Evolutionary conservation across 2,888 invertebrate genomes (phyloP), one percentile per base, ranked within the genome.

Genomic region (Heliconius sara): DNA sequence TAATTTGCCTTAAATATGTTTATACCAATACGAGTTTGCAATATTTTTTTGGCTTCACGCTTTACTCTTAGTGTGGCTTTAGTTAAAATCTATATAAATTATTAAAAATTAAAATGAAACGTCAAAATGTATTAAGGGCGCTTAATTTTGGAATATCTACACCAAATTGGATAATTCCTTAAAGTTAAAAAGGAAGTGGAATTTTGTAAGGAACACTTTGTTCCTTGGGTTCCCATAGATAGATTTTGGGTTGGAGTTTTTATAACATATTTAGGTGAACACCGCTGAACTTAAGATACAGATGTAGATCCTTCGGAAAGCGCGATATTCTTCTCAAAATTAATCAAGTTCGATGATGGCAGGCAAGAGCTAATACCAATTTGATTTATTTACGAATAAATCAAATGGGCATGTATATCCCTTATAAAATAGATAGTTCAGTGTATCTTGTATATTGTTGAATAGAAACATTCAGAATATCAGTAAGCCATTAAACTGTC

Each of bases 381-480:
- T 47, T 47, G 16, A 16, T 47, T 47, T 47, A 47, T 47, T 16
- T 19, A 52, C 16, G 19, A 19, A 52, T 52, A 6, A 68, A n/a
- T 22, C 1, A 34, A 34, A 34, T 12, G n/a, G 22, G 12, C 13
- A 12, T n/a, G 6, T 43, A 70, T 43, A 25, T n/a, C 7, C 13
- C 34, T 34, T 13, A 43, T 43, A 25, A 68, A 70, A 70, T 25
- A 70, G 12, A 78, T 67, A 65, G 27, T 74, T 19, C 63, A 79
- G 67, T 77, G n/a, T 63, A 77, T 73, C 57, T 43, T 30, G 12
- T 43, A 82, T n/a, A 60, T n/a, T 60, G 9, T 60, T 60, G 79
- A 84, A 86, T 86, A 84, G 80, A 86, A 80, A 85, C 83, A 83
- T 84, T 85, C 82, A 83, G 79, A 83, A 82, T 83, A 83, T 84